Evolutionary conservation across 2,888 invertebrate genomes (phyloP).

Genomic region (Drosophila affinis): DNA sequence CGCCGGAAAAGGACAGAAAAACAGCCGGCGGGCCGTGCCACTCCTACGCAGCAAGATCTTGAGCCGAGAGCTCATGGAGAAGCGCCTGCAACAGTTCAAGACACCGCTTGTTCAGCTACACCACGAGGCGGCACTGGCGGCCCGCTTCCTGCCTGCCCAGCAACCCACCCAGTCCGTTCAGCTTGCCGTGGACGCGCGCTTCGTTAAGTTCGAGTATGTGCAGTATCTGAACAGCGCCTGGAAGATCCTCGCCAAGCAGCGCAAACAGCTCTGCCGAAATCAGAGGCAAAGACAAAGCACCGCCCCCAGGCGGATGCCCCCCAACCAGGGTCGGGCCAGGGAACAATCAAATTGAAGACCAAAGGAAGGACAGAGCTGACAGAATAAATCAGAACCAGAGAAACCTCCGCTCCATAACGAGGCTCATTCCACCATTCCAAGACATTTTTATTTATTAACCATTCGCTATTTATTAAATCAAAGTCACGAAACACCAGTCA

Average conservation of each 20-base stretch:
- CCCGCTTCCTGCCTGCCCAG: constrained; percentile 9
- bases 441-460: constrained; percentile 34
- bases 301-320: background rate
- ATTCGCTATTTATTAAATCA: constrained; percentile 30
- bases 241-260: constrained; percentile 54
- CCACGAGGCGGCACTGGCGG: constrained; percentile 48
- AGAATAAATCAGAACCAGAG: background rate
- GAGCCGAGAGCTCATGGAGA: constrained; percentile 64
- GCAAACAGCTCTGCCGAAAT: constrained; percentile 30
- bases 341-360: background rate
- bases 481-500: background rate
- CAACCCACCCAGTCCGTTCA: constrained; percentile 23
- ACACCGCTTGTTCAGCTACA: constrained; percentile 56
- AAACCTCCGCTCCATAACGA: constrained; percentile 34
- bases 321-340: background rate
- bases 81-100: constrained; percentile 56
- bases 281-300: background rate
- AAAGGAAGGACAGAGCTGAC: background rate
- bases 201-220: constrained; percentile 67
- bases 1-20: background rate
- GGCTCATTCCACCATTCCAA: constrained; percentile 36
- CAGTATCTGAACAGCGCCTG: constrained; percentile 61
- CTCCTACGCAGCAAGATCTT: constrained; percentile 37
- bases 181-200: constrained; percentile 59
- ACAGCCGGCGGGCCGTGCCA: constrained; percentile 9